phyloP scores from a whole-genome alignment of 2,113 vertebrate species.

The Ctenomys sociabilis region DNA sequence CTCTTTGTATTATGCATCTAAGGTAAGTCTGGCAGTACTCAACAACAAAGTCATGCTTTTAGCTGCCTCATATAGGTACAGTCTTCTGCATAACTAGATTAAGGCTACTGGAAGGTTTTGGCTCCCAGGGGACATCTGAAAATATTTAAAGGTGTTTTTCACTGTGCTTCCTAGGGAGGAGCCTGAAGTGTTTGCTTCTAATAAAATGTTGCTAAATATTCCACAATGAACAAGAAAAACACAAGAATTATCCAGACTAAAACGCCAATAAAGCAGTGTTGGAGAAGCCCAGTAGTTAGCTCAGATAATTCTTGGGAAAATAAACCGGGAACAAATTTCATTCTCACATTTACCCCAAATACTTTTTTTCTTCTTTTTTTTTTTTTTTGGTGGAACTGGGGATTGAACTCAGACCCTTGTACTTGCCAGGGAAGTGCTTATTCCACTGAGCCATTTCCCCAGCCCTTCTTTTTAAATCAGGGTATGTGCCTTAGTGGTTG shows the following conservation, averaged over 20 bases:
- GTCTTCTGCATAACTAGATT: slow-evolving; percentile 18
- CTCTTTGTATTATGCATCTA: not conserved
- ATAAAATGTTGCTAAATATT: not conserved
- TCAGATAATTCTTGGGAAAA: not conserved
- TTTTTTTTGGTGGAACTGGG: too few relatives aligned
- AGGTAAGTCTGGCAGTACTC: not conserved
- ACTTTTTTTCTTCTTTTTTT: too few relatives aligned
- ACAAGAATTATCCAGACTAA: not conserved
- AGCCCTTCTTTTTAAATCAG: too few relatives aligned
- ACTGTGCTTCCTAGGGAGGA: not conserved
- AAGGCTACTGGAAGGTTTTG: not conserved
- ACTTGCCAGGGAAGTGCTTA: too few relatives aligned
- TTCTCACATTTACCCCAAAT: not conserved
- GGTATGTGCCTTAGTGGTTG: too few relatives aligned
- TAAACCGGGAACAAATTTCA: not conserved
- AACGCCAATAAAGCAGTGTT: not conserved
- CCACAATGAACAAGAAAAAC: not conserved
- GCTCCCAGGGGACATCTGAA: not conserved
- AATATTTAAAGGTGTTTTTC: not conserved
- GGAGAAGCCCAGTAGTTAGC: not conserved
- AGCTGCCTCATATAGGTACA: not conserved
- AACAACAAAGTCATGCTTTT: not conserved
- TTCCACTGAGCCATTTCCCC: too few relatives aligned
- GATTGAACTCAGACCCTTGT: too few relatives aligned
- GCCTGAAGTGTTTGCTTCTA: not conserved